Evolutionary conservation across 2,113 vertebrate genomes (phyloP), one percentile per base, ranked within the genome.

Genomic region (Theristicus caerulescens): DNA sequence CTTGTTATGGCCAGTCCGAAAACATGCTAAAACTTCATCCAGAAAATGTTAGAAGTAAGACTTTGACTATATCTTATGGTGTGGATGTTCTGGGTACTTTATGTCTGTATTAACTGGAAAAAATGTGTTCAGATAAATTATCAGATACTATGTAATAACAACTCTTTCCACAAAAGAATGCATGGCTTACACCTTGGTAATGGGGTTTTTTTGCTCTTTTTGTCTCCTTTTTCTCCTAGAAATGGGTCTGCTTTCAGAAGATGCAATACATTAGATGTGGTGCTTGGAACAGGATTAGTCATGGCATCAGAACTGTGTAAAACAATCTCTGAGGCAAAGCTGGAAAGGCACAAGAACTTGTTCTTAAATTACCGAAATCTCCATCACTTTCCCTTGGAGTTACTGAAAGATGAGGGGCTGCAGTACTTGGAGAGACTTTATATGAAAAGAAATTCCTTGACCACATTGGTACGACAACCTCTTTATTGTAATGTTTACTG

Each of bases 391-490:
- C 99, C 99, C 8, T 67, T 98, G 44, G 99, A 99, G 86, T 94
- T 99, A 62, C 97, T 99, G 91, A 99, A 98, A 72, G 99, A 99
- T 96, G 99, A 99, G 92, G 99, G 99, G 26, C 98, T 99, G 80
- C 99, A 99, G 96, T 99, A 99, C 97, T 88, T 99, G 97, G 99
- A 99, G 98, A 98, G 99, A 92, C 98, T 99, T 51, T 99, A 99
- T 94, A 99, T 99, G 99, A 99, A 99, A 98, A 99, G 99, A 96
- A 99, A 99, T 97, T 99, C 98, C 6, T 98, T 99, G 81, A 99
- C 99, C 16, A 98, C 98, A 38, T 97, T 99, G 99, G 99, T 99
- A 99, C 2, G 96, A 36, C 47, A 69, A 36, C 72, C 22, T 91
- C 61, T 91, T 97, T 96, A 93, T 95, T 93, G 55, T 86, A 40